A percentile compares a stretch with the other conserved stretches of the same genome.
Conservation (phyloP, 1,140 invertebrate species). For the Sesamia nonagrioides region DNA sequence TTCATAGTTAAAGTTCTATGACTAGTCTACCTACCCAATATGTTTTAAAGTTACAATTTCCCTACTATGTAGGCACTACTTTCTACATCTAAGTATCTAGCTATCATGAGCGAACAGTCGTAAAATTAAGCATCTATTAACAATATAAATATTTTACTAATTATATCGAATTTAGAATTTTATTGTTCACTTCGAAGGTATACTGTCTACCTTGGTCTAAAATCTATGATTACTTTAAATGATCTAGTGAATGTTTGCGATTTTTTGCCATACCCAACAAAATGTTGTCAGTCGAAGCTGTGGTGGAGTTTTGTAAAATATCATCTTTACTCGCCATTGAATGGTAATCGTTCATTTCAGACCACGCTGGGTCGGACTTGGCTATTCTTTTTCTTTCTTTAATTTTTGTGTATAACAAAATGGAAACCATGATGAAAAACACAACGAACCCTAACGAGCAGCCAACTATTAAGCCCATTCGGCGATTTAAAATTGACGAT, state of each 20-base stretch:
- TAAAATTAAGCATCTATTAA: slow-evolving; percentile 65
- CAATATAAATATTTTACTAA: slow-evolving; percentile 52
- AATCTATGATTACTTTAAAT: slow-evolving; percentile 65
- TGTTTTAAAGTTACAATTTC: slow-evolving; percentile 51
- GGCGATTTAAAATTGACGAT: slow-evolving; percentile 76
- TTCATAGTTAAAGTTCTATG: slow-evolving; percentile 44
- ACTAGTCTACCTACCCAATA: slow-evolving; percentile 45
- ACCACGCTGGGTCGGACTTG: slow-evolving; percentile 83
- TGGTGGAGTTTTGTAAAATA: slow-evolving; percentile 79
- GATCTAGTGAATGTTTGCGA: slow-evolving; percentile 76
- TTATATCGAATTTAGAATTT: slow-evolving; percentile 60
- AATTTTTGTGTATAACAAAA: slow-evolving; percentile 83
- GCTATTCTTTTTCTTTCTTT: slow-evolving; percentile 84
- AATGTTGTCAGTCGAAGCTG: slow-evolving; percentile 84
- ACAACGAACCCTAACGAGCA: slow-evolving; percentile 81
- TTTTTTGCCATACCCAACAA: slow-evolving; percentile 81
- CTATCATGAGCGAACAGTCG: slow-evolving; percentile 63
- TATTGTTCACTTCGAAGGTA: slow-evolving; percentile 53
- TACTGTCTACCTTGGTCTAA: slow-evolving; percentile 53
- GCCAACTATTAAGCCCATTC: slow-evolving; percentile 82
- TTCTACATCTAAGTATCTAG: slow-evolving; percentile 50
- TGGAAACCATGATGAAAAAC: slow-evolving; percentile 83
- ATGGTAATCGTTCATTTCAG: slow-evolving; percentile 84
- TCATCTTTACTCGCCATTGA: slow-evolving; percentile 85
- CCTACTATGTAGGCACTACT: slow-evolving; percentile 49